Conservation (phyloP, 2,113 vertebrate species). For the Alligator mississippiensis region DNA sequence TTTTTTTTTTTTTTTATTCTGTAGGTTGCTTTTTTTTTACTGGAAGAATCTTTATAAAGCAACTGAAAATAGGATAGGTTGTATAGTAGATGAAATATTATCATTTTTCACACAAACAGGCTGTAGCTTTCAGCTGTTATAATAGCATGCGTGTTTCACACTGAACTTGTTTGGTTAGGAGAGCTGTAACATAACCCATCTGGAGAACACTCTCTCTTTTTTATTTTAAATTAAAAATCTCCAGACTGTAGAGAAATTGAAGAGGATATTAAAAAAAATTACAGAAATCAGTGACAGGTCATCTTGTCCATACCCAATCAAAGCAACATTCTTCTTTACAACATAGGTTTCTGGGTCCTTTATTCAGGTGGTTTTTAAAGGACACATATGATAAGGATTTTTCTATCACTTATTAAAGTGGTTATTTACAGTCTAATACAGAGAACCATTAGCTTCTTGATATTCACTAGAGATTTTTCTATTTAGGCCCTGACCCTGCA, state of each 20-base stretch:
- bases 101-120: neutral
- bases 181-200: neutral
- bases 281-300: neutral
- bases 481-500: neutral
- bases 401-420: neutral
- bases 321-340: neutral
- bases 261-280: neutral
- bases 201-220: neutral
- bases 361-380: neutral
- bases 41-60: neutral
- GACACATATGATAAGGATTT: neutral
- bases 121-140: neutral
- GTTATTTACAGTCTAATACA: neutral
- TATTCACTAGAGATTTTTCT: neutral
- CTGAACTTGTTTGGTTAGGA: accelerated
- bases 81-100: neutral
- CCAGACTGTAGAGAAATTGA: neutral
- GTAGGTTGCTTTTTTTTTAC: neutral
- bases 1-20: neutral
- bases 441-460: neutral
- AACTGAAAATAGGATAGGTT: neutral
- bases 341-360: neutral
- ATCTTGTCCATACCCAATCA: neutral
- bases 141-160: neutral
- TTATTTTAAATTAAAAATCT: neutral